These are phyloP conservation scores for Gallinago stenura DNA, from an alignment of 2,797 vertebrate genomes.

Conservation along the genomic window DNA sequence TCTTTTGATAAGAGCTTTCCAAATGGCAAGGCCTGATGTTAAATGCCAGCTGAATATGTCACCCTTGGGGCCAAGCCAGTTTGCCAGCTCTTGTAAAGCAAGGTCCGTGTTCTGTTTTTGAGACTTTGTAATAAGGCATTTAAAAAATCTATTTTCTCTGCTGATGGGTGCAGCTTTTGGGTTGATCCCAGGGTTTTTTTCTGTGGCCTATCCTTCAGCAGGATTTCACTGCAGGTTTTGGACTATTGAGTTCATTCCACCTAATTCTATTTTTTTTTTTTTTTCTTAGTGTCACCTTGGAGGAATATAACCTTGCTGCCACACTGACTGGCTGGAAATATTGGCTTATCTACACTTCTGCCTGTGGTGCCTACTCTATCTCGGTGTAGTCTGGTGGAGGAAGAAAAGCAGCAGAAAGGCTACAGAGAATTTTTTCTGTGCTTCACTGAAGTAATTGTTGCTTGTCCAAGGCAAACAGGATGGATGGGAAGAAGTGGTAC, in stretches of 20 bases:
- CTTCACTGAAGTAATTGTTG: background rate
- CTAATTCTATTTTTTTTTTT: background rate
- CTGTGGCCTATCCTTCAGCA: background rate
- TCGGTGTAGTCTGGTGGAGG: background rate
- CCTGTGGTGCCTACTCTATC: background rate
- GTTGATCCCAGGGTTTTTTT: background rate
- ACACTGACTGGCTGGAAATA: background rate
- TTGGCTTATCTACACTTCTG: background rate
- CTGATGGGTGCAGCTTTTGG: background rate
- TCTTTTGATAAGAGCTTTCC: background rate
- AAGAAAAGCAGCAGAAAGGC: background rate
- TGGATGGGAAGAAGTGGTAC: slow-evolving; percentile 25
- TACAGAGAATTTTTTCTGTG: background rate
- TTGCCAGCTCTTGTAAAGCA: background rate
- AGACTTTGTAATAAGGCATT: background rate
- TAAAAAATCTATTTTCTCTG: background rate
- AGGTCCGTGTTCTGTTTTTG: background rate
- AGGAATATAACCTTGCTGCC: background rate
- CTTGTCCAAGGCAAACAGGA: background rate
- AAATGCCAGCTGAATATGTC: background rate
- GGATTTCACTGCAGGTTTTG: background rate
- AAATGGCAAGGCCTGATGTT: background rate
- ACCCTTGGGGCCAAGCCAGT: background rate
- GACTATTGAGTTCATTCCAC: background rate
- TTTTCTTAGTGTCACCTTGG: background rate